These are phyloP conservation scores for Chrysogorgia sp. DNA, from an alignment of 92 coral and sea anemone species.

Conservation along the genomic window DNA sequence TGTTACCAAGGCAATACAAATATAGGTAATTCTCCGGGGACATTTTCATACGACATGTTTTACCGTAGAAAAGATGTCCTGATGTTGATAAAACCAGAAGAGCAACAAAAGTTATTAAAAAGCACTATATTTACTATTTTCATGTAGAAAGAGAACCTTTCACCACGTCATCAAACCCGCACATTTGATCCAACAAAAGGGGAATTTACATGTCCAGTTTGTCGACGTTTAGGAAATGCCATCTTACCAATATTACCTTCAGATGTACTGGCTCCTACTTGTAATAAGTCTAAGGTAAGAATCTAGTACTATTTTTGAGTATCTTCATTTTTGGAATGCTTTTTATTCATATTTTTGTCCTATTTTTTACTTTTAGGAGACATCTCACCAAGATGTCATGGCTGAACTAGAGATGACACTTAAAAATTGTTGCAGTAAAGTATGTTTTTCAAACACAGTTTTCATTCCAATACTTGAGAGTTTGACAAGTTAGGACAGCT, in stretches of 20 bases:
- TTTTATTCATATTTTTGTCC: background rate
- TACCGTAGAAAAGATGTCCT: no score
- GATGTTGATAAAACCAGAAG: no score
- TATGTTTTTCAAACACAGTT: background rate
- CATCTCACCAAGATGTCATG: slow-evolving; percentile 4
- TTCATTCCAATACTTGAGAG: background rate
- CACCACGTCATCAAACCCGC: slow-evolving; percentile 13
- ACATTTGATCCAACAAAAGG: slow-evolving; percentile 74
- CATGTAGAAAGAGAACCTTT: background rate
- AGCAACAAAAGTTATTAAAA: no score
- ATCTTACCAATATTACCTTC: slow-evolving; percentile 85
- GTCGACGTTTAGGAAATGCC: slow-evolving; percentile 90
- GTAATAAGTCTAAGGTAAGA: slow-evolving; percentile 59
- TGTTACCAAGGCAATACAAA: no score
- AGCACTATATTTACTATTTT: no score
- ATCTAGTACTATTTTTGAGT: background rate
- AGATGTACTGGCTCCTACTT: slow-evolving; percentile 60
- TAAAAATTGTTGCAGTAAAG: slow-evolving; percentile 18
- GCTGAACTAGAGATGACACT: slow-evolving; percentile 28
- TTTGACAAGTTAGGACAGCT: no score
- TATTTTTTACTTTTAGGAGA: slow-evolving; percentile 9
- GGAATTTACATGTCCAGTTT: slow-evolving; percentile 93
- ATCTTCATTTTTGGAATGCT: background rate
- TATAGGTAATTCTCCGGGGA: no score
- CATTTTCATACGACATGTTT: no score